A percentile compares a stretch with the other conserved stretches of the same genome.
These are phyloP conservation scores for Clarias fuscus DNA, from an alignment of 2,797 vertebrate species.

Conservation along the genomic window DNA sequence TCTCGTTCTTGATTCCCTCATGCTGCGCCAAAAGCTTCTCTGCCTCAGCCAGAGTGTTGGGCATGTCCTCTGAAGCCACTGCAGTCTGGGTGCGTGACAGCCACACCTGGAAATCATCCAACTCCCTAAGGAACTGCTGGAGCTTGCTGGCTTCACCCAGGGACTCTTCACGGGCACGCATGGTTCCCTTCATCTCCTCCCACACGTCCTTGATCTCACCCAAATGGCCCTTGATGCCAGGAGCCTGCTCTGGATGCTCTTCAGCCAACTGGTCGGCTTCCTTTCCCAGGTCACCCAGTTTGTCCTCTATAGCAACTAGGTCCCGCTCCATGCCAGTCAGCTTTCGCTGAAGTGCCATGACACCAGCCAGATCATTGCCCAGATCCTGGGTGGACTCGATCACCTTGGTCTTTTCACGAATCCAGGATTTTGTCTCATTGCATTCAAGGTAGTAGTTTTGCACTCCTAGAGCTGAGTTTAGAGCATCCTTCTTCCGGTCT, in stretches of 20 bases:
- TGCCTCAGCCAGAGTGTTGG: conserved; percentile 89
- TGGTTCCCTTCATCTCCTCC: conserved; percentile 95
- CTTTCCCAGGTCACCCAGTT: conserved; percentile 89
- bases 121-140: conserved; percentile 93
- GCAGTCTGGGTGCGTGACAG: conserved; percentile 93
- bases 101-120: conserved; percentile 99
- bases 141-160: conserved; percentile 97
- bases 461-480: conserved; percentile 91
- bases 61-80: conserved; percentile 96
- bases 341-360: conserved; percentile 97
- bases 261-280: conserved; percentile 88
- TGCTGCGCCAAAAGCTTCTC: conserved; percentile 97
- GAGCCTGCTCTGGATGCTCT: conserved; percentile 90
- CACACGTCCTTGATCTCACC: conserved; percentile 90
- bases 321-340: conserved; percentile 97
- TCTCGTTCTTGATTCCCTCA: conserved; percentile 95
- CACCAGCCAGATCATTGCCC: conserved; percentile 93
- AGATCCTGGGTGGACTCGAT: conserved; percentile 98
- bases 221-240: conserved; percentile 87
- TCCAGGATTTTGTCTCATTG: conserved; percentile 99
- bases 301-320: conserved; percentile 93
- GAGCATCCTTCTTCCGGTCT: conserved; percentile 92
- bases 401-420: conserved; percentile 98
- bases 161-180: conserved; percentile 92
- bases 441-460: conserved; percentile 99